Evolutionary conservation across 2,888 invertebrate genomes (phyloP), one percentile per base, ranked within the genome.

Genomic region (Mimas tiliae): DNA sequence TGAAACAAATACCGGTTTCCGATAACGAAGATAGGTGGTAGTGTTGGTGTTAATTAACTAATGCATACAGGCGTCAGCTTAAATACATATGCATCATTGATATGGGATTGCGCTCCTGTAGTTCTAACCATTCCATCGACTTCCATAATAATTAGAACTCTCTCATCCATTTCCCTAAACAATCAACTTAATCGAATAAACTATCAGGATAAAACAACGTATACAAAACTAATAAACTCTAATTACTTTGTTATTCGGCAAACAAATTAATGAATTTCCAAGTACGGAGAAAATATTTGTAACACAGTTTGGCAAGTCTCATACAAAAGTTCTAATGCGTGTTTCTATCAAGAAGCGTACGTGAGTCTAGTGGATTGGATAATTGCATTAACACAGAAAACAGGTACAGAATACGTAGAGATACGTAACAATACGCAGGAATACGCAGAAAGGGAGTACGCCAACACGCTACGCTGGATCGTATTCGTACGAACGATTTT

Each of bases 351-450:
- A 58, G 58, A 38, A 38, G 38, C 19, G 42, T 42, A 19, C 38
- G 58, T 58, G 38, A 58, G 58, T 58, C 19, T 55, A 55, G 38
- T 55, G 55, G 14, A 58, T 58, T 58, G 58, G 58, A 58, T 58
- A 58, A 58, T 58, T 58, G 58, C 42, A 58, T 58, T 58, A 58
- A 27, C 27, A 27, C 9, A 38, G 42, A 12, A 38, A 38, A 58
- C 38, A 58, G 58, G 42, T 55, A 38, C 16, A 38, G 33, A n/a
- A 58, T 58, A 58, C 55, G 55, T 38, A n/a, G 19, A 19, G 42
- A 42, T 12, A 19, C 58, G 58, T 19, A 19, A 11, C 12, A 19
- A 55, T 21, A 58, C 58, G 58, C 38, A 34, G n/a, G 33, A 27
- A 53, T 53, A 53, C 33, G 34, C 16, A 58, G 42, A 42, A 42